Evolutionary conservation across 1,140 invertebrate species (phyloP).

Genomic region (Pomacea maculata): DNA sequence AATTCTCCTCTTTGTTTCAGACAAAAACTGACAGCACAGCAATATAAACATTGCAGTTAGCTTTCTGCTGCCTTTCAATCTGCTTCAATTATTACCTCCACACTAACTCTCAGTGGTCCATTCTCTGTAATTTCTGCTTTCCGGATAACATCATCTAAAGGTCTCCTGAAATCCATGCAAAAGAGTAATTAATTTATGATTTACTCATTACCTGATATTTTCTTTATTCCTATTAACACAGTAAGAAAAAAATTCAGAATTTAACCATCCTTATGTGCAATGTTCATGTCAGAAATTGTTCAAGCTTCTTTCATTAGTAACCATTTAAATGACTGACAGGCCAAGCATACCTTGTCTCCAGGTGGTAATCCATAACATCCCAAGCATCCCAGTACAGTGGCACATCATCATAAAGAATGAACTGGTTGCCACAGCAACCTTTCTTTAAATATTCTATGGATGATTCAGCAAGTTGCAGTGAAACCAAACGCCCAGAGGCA

Average conservation of each 20-base stretch:
- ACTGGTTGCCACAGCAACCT: constrained; percentile 61
- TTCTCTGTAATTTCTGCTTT: constrained; percentile 48
- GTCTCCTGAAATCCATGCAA: constrained; percentile 41
- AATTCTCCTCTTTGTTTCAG: not conserved
- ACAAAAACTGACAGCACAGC: not conserved
- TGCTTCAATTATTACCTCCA: constrained; percentile 47
- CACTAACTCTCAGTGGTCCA: constrained; percentile 58
- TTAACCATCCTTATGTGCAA: too few species aligned
- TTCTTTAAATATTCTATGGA: not conserved
- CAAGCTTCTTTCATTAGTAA: too few species aligned
- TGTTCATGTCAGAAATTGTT: too few species aligned
- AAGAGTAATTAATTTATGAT: too few species aligned
- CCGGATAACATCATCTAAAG: constrained; percentile 32
- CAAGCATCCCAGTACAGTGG: constrained; percentile 73
- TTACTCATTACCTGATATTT: too few species aligned
- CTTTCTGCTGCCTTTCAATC: not conserved
- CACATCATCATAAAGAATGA: constrained; percentile 69
- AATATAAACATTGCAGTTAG: not conserved
- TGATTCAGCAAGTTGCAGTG: constrained; percentile 9
- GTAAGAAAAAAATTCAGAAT: too few species aligned
- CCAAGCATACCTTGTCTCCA: constrained; percentile 65
- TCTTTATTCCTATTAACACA: too few species aligned
- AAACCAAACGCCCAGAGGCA: constrained; percentile 31
- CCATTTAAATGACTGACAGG: too few species aligned
- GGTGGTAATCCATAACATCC: constrained; percentile 72